Base-by-base conservation (phyloP, 2,113 vertebrate genomes). In the Xiphophorus hellerii region DNA sequence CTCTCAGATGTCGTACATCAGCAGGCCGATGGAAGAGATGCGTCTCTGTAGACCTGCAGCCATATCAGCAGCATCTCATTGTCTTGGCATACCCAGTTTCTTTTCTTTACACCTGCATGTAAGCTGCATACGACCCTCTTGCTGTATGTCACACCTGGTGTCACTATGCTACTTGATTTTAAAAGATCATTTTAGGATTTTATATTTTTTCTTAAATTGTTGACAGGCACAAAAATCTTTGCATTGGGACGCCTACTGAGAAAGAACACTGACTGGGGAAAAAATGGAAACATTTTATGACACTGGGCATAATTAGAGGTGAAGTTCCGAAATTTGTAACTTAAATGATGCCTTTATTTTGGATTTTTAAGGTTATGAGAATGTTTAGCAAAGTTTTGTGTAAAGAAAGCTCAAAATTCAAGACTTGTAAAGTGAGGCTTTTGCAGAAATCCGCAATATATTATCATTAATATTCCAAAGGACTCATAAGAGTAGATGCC, bases 51-150 rank as follows among this genome's bases (percentile, higher is more conserved):
- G n/a, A 64, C 70, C 44, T 80, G 69, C 63, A 77, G 74, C 76
- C 86, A 89, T 90, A 85, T 91, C 91, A 90, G 87, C 92, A 94
- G 90, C 87, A 74, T 91, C 89, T 91, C 91, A 78, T 83, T 64
- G 82, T 78, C 83, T 89, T 92, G 76, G 54, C 54, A 86, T 81
- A 81, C 85, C 88, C 84, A 80, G 62, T 86, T 75, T 90, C 85
- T 88, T 83, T 12, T 89, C 76, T 87, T 62, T 4, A 89, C 75
- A 79, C 92, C 94, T 95, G 96, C 95, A 96, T 96, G 96, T 92
- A 85, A 83, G 87, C 81, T 89, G 39, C 77, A 69, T 89, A 90
- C 58, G 62, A 73, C 82, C 90, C 92, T 89, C 78, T 88, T 89
- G 51, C 39, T 42, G 39, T 42, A 42, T 90, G 92, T 92, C 89